Base-by-base conservation (phyloP, 2,888 invertebrate genomes). In the Nymphalis c-album region DNA sequence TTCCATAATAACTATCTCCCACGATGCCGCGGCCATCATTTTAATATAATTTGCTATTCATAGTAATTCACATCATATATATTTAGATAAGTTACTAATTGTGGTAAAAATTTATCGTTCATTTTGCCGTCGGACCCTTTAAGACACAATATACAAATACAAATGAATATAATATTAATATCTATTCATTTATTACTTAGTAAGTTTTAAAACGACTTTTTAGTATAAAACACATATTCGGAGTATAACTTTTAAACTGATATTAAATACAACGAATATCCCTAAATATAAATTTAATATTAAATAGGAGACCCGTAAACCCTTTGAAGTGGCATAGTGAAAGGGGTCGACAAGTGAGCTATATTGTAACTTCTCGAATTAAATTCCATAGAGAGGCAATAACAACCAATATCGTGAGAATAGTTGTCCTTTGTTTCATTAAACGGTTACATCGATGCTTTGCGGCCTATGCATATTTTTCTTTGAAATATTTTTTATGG, bases 301-400 rank as follows among this genome's bases (percentile, higher is more conserved):
- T 84, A 85, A 85, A 86, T 86, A 86, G 84, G 80, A 77, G 74
- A 70, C 74, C 70, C 71, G 63, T 65, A 75, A 76, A 77, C 80
- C 82, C 84, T 87, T 86, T 87, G 85, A 86, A 84, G 85, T 85
- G 76, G 75, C 57, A 57, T 78, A 78, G 76, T 75, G 75, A 79
- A 82, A 84, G 86, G 85, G 86, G 85, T 84, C 80, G 81, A 77
- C 83, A 80, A 79, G 77, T 81, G 68, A 71, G 68, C 73, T 80
- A 81, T 79, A 85, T 84, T 84, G 85, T 85, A 85, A 85, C 82
- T 85, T 82, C 77, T 78, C 76, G 81, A 84, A 87, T 86, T 83
- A 87, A 86, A 86, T 86, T 86, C 85, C 84, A 76, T 76, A 77
- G 77, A 70, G 74, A 77, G 82, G 78, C 74, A 71, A 77, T 68